Evolutionary conservation across 2,888 invertebrate genomes (phyloP).

Genomic region (Hartigia nigra): DNA sequence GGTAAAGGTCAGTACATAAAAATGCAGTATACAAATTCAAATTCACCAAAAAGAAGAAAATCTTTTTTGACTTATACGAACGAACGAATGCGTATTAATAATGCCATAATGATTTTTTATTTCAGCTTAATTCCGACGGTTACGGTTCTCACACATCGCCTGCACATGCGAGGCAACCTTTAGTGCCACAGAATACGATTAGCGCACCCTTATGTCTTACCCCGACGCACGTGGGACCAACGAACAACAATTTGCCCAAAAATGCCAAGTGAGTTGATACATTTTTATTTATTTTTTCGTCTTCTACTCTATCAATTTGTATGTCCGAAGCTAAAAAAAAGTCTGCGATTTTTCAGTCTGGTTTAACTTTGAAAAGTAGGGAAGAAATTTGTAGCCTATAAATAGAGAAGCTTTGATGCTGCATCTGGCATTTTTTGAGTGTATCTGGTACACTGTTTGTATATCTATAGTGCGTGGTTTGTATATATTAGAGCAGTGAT

Average conservation of each 20-base stretch:
- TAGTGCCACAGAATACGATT: constrained; percentile 77
- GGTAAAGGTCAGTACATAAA: constrained; percentile 78
- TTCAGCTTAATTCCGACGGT: constrained; percentile 87
- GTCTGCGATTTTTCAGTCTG: background rate
- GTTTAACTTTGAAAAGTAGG: background rate
- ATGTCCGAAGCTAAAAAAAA: constrained; percentile 27
- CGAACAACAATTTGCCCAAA: constrained; percentile 74
- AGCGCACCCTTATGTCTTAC: constrained; percentile 61
- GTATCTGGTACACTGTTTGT: background rate
- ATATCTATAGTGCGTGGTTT: background rate
- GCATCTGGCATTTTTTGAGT: background rate
- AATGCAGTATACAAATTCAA: background rate
- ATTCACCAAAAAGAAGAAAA: background rate
- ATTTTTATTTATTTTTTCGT: constrained; percentile 21
- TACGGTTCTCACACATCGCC: constrained; percentile 89
- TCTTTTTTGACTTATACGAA: background rate
- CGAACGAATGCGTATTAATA: no score
- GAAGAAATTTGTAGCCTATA: background rate
- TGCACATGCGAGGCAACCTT: constrained; percentile 77
- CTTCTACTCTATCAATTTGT: constrained; percentile 15
- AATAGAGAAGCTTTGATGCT: background rate
- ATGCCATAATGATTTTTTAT: constrained; percentile 31
- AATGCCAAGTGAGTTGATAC: constrained; percentile 86
- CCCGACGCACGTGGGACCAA: constrained; percentile 66
- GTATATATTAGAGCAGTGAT: background rate